A percentile compares a stretch with the other conserved stretches of the same genome.
phyloP scores from a whole-genome alignment of 53 echinoderm and acorn worm genomes.

The Hippasteria phrygiana region DNA sequence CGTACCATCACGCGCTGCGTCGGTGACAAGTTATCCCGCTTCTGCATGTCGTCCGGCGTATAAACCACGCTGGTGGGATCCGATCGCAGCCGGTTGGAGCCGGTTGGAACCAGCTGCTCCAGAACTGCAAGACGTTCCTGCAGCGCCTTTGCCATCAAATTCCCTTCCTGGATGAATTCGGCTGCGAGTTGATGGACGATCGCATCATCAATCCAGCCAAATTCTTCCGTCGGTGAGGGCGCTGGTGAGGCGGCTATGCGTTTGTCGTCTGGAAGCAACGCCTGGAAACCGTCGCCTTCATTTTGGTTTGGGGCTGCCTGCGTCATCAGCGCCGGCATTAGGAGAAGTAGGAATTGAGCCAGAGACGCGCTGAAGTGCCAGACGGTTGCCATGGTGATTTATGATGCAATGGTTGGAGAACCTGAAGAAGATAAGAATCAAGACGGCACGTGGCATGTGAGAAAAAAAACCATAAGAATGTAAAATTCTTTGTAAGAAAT shows the following conservation, averaged over 20 bases:
- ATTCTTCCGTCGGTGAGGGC: neutral
- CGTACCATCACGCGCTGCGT: conserved; percentile 2
- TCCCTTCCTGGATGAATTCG: conserved; percentile 26
- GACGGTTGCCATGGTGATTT: conserved; percentile 9
- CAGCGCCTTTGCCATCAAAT: neutral
- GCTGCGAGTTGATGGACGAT: neutral
- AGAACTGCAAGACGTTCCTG: conserved; percentile 3
- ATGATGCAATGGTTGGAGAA: neutral
- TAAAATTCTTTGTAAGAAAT: too few species aligned
- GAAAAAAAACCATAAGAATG: neutral
- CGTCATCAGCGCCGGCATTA: conserved; percentile 1
- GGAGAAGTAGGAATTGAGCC: neutral
- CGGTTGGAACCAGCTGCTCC: conserved; percentile 18
- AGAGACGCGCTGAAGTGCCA: neutral
- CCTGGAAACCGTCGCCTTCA: neutral
- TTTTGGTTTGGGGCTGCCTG: neutral
- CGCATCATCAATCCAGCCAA: neutral
- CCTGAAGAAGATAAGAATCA: neutral
- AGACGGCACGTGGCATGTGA: neutral
- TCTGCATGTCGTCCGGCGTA: neutral
- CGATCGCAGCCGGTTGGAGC: conserved; percentile 6
- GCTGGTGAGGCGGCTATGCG: neutral
- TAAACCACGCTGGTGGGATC: neutral
- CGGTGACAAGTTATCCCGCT: conserved; percentile 10
- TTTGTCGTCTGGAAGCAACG: neutral